Percentiles rank a stretch among this genome's conserved stretches.
phyloP scores from a whole-genome alignment of 2,113 vertebrate genomes.

The Xiphophorus hellerii region DNA sequence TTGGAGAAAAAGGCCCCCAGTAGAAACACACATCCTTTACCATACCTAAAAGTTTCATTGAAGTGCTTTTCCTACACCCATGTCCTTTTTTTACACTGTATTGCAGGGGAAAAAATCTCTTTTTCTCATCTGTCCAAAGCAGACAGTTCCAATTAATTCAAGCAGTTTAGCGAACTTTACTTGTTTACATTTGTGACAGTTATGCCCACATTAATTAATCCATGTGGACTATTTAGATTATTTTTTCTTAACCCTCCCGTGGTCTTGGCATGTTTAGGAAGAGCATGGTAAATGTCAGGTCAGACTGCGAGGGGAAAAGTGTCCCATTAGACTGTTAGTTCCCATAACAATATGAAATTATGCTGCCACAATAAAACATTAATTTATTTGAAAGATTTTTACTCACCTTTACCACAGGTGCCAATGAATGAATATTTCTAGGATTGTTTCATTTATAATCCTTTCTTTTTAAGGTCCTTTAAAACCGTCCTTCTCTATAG shows the following conservation, averaged over 20 bases:
- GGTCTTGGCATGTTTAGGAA: no score
- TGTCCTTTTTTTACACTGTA: no score
- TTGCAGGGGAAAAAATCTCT: no score
- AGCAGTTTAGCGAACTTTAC: no score
- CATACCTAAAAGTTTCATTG: not conserved
- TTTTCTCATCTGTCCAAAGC: not conserved
- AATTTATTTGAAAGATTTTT: not conserved
- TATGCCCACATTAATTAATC: no score
- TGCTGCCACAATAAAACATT: not conserved
- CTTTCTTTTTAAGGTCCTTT: conserved; percentile 25
- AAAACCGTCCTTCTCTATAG: conserved; percentile 24
- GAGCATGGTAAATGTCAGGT: no score
- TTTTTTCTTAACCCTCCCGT: no score
- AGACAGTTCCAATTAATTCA: not conserved
- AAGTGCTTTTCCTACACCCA: not conserved
- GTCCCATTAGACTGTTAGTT: no score
- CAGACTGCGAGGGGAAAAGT: no score
- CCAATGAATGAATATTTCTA: not conserved
- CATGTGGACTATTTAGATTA: no score
- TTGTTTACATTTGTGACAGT: no score
- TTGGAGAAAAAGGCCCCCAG: not conserved
- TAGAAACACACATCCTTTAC: not conserved
- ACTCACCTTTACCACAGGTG: not conserved
- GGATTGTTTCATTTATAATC: conserved; percentile 32
- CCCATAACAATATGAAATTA: not conserved